phyloP scores from a whole-genome alignment of 1,140 invertebrate species.

The Anastrepha ludens region DNA sequence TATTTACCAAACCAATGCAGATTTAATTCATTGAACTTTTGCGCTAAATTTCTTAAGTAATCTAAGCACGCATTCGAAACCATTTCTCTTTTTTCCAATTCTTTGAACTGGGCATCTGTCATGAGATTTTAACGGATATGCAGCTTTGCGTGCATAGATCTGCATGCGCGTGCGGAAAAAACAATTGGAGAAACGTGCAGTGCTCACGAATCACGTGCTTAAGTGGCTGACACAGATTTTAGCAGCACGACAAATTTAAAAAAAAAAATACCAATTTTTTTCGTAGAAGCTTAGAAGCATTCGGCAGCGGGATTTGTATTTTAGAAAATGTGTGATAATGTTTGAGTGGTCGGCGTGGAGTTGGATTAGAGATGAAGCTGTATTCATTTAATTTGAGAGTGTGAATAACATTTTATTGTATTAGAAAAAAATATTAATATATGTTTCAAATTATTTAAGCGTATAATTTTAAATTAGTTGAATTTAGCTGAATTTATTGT shows the following conservation, averaged over 20 bases:
- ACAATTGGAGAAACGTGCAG: neutral
- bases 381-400: no score
- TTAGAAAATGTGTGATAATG: no score
- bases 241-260: neutral
- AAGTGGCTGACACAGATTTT: slow-evolving; percentile 6
- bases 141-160: neutral
- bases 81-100: slow-evolving; percentile 1
- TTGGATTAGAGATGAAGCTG: no score
- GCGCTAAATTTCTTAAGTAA: slow-evolving; percentile 38
- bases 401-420: no score
- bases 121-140: slow-evolving; percentile 19
- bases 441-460: no score
- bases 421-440: no score
- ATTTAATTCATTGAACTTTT: slow-evolving; percentile 13
- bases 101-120: neutral
- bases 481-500: neutral
- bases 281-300: no score
- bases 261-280: neutral
- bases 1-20: neutral
- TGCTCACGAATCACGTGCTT: neutral
- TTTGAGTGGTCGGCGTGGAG: no score
- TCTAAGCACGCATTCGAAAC: neutral
- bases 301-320: no score
- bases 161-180: neutral
- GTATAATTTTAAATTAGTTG: neutral